Conservation (phyloP, 1,140 invertebrate genomes). For the Daktulosphaira vitifoliae region DNA sequence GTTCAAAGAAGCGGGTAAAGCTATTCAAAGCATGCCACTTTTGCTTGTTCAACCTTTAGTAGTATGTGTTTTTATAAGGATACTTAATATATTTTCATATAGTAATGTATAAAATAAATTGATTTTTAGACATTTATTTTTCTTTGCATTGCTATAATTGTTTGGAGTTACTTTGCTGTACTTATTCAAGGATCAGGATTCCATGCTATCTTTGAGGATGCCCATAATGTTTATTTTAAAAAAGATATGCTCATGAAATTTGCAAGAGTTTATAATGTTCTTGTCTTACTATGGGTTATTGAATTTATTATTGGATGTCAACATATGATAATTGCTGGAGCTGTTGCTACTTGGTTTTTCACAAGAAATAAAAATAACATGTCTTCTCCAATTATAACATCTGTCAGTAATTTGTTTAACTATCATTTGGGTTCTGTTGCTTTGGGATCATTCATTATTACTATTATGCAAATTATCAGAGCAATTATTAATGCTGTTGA, state of each 20-base stretch:
- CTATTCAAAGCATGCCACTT: conserved; percentile 58
- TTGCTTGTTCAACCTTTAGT: conserved; percentile 66
- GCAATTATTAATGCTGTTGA: conserved; percentile 45
- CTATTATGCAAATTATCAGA: conserved; percentile 58
- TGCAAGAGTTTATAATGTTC: conserved; percentile 57
- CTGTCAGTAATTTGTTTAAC: conserved; percentile 51
- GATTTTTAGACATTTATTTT: conserved; percentile 56
- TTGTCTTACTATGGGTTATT: conserved; percentile 61
- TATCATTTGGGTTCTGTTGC: conserved; percentile 71
- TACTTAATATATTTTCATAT: no score
- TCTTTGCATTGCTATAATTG: conserved; percentile 48
- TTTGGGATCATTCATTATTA: conserved; percentile 65
- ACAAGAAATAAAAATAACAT: conserved; percentile 59
- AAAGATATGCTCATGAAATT: conserved; percentile 49
- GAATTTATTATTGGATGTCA: conserved; percentile 70
- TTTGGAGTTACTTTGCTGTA: conserved; percentile 53
- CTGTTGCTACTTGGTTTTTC: conserved; percentile 69
- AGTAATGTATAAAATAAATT: no score
- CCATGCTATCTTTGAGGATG: conserved; percentile 42
- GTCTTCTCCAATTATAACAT: conserved; percentile 50
- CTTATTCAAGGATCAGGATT: conserved; percentile 56
- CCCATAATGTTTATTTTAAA: conserved; percentile 47
- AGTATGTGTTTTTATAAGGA: conserved; percentile 47
- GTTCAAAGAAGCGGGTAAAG: conserved; percentile 68
- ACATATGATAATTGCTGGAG: conserved; percentile 65